phyloP scores from a whole-genome alignment of 2,113 vertebrate species.

The Catharus fuscescens region DNA sequence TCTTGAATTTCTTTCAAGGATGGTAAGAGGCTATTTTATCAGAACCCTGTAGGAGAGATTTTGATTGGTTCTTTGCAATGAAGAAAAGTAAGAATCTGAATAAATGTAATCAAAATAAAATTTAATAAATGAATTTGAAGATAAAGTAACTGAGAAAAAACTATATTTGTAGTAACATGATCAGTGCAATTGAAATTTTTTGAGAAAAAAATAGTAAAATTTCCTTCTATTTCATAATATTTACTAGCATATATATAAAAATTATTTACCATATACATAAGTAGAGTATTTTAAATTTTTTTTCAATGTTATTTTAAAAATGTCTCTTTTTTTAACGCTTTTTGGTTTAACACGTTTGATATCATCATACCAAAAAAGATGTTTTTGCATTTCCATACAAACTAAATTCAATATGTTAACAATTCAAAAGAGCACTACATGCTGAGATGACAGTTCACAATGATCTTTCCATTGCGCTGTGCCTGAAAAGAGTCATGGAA shows the following conservation, averaged over 20 bases:
- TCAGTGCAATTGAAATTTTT: not conserved
- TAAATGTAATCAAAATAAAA: not conserved
- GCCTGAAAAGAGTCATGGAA: not conserved
- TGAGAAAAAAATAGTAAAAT: not conserved
- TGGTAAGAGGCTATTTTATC: not conserved
- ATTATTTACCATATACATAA: not conserved
- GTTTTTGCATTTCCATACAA: not conserved
- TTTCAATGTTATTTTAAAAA: not conserved
- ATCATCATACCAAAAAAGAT: not conserved
- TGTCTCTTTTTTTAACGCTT: not conserved
- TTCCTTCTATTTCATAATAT: not conserved
- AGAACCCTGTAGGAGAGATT: not conserved
- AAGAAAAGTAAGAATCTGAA: not conserved
- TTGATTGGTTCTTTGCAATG: not conserved
- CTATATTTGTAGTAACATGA: not conserved
- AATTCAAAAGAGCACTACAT: not conserved
- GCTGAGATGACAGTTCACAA: not conserved
- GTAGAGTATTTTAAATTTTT: not conserved
- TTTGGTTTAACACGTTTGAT: not conserved
- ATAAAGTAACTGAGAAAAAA: not conserved
- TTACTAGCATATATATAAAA: not conserved
- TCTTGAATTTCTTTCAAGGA: not conserved
- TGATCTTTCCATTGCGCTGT: not conserved
- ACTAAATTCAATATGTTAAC: not conserved
- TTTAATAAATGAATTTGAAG: not conserved